A percentile compares a stretch with the other conserved stretches of the same genome.
phyloP scores from a whole-genome alignment of 2,888 invertebrate species.

The Trichogramma dendrolimi region DNA sequence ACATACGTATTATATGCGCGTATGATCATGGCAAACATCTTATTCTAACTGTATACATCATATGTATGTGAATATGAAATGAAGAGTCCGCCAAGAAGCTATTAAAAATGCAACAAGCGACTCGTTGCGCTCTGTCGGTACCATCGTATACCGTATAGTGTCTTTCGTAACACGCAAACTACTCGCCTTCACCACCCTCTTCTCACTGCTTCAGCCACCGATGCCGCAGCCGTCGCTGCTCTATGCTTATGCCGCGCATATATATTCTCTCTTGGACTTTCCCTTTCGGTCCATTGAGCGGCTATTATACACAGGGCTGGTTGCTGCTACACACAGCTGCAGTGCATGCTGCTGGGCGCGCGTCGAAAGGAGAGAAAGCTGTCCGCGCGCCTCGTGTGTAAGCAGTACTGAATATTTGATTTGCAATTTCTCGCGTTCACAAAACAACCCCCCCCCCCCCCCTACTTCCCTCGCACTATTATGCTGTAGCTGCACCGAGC shows the following conservation, averaged over 20 bases:
- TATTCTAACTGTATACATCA: not conserved
- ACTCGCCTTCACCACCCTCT: no score
- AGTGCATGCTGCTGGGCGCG: conserved; percentile 9
- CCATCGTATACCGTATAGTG: no score
- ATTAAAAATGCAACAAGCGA: no score
- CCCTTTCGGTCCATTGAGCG: conserved; percentile 21
- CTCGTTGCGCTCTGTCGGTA: not conserved
- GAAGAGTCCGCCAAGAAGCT: no score
- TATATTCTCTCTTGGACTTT: conserved; percentile 18
- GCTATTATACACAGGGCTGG: not conserved
- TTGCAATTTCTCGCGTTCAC: conserved; percentile 40
- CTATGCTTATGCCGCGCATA: no score
- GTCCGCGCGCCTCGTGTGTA: conserved; percentile 35
- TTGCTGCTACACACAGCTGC: conserved; percentile 30
- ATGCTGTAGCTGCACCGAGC: no score
- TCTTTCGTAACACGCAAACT: no score
- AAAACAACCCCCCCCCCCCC: conserved; percentile 30
- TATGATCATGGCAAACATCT: no score
- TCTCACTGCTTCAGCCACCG: no score
- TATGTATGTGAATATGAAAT: not conserved
- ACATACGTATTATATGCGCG: no score
- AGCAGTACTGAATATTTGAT: conserved; percentile 42
- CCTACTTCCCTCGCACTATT: no score
- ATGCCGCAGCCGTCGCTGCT: no score
- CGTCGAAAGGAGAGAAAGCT: conserved; percentile 25